Conservation (phyloP, 2,888 invertebrate genomes). For the Xestia xanthographa region DNA sequence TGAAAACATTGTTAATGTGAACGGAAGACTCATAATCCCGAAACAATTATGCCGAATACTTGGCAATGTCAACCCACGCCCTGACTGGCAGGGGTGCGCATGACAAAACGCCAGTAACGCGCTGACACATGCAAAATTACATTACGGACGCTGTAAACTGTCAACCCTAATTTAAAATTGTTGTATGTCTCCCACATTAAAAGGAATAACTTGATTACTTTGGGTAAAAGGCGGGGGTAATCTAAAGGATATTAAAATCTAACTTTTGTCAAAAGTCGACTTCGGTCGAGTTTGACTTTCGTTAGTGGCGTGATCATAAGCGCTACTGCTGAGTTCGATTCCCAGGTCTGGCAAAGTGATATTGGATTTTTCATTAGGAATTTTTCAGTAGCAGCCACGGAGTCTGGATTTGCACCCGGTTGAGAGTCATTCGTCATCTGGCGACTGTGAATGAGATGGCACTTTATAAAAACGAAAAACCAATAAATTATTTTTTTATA, state of each 20-base stretch:
- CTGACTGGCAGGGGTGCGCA: constrained; percentile 58
- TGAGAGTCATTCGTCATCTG: too few species aligned
- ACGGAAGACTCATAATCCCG: constrained; percentile 44
- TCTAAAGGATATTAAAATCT: constrained; percentile 41
- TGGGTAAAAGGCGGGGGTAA: constrained; percentile 32
- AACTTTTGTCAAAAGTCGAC: neutral
- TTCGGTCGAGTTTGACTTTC: too few species aligned
- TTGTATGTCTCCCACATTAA: constrained; percentile 46
- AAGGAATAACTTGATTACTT: constrained; percentile 57
- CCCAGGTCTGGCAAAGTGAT: too few species aligned
- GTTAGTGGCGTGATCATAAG: too few species aligned
- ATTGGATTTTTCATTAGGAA: too few species aligned
- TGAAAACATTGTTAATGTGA: constrained; percentile 33
- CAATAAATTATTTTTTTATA: too few species aligned
- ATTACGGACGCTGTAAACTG: constrained; percentile 67
- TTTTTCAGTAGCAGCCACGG: too few species aligned
- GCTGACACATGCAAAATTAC: constrained; percentile 85
- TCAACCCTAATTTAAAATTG: constrained; percentile 61
- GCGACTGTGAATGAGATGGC: too few species aligned
- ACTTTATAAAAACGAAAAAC: too few species aligned
- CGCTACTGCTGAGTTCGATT: too few species aligned
- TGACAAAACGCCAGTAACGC: constrained; percentile 75
- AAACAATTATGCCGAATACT: constrained; percentile 70
- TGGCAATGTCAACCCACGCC: constrained; percentile 58
- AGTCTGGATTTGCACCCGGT: too few species aligned